These are phyloP conservation scores for Trachelus tabidus DNA, from an alignment of 2,888 invertebrate genomes.

Conservation along the genomic window DNA sequence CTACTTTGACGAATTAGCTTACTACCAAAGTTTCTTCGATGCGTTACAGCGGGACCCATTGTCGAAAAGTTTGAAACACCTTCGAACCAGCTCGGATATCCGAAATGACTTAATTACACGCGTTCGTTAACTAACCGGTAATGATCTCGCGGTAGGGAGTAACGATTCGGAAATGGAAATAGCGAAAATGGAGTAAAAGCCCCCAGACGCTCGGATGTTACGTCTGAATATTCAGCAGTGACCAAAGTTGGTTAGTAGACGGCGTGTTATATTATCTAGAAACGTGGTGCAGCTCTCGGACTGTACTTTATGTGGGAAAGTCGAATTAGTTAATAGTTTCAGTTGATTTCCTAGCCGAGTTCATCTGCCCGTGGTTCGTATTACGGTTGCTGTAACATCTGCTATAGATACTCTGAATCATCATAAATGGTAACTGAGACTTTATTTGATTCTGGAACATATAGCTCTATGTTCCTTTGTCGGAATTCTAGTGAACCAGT, in stretches of 20 bases:
- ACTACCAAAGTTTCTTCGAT: neutral
- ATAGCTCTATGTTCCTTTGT: neutral
- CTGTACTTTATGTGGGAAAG: conserved; percentile 24
- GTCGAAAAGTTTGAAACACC: neutral
- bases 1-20: neutral
- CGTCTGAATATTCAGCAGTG: conserved; percentile 10
- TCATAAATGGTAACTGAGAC: conserved; percentile 1
- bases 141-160: neutral
- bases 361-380: conserved; percentile 1
- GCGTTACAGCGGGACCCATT: neutral
- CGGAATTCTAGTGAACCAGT: neutral
- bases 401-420: conserved; percentile 2
- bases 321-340: conserved; percentile 41
- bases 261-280: conserved; percentile 5
- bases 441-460: neutral
- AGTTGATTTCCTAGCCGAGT: conserved; percentile 24
- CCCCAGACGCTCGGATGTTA: conserved; percentile 12
- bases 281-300: neutral
- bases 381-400: neutral
- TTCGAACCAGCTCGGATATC: conserved; percentile 11
- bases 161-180: conserved; percentile 28
- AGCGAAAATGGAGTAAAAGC: conserved; percentile 27
- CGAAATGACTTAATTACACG: conserved; percentile 36
- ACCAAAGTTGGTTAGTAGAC: conserved; percentile 3
- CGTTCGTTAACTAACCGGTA: conserved; percentile 24